A percentile compares a stretch with the other conserved stretches of the same genome.
These are phyloP conservation scores for Chironex yamaguchii DNA, from an alignment of 30 jellyfish, hydroid and myxozoan species.

Conservation along the genomic window DNA sequence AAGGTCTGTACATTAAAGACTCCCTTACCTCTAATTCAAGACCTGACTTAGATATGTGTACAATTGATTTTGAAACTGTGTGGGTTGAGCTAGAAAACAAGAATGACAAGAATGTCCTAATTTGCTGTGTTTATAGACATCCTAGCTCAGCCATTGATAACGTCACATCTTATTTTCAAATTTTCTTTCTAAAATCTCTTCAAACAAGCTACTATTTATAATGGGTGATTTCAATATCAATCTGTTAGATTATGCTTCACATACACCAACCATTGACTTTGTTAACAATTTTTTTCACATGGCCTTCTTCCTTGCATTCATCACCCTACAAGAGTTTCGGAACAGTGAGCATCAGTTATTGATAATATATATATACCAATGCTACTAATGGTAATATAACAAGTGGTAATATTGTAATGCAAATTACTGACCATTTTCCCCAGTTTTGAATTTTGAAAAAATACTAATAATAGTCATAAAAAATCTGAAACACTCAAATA, in stretches of 20 bases:
- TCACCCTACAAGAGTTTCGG: conserved; percentile 18
- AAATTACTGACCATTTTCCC: conserved; percentile 45
- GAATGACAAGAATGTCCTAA: neutral
- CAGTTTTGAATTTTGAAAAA: conserved; percentile 45
- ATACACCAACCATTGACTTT: conserved; percentile 22
- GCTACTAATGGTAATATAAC: conserved; percentile 21
- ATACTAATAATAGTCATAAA: neutral
- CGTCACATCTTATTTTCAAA: conserved; percentile 35
- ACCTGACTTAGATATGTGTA: neutral
- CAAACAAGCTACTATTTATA: conserved; percentile 8
- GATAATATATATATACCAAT: conserved; percentile 9
- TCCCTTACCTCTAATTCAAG: conserved; percentile 11
- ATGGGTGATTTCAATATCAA: conserved; percentile 4
- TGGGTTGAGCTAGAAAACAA: conserved; percentile 24
- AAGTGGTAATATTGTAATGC: conserved; percentile 37
- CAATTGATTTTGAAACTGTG: conserved; percentile 47
- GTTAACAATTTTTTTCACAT: conserved; percentile 8
- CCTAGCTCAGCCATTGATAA: conserved; percentile 27
- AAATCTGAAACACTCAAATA: neutral
- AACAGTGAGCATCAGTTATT: neutral
- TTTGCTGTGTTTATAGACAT: conserved; percentile 45
- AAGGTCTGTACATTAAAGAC: neutral
- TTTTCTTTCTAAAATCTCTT: conserved; percentile 19
- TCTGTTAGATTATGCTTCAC: conserved; percentile 20
- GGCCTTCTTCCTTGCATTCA: conserved; percentile 4